Percentiles rank a stretch among this genome's conserved stretches.
These are phyloP conservation scores for Caenorhabditis briggsae DNA, from an alignment of 1,140 invertebrate genomes.

Conservation along the genomic window DNA sequence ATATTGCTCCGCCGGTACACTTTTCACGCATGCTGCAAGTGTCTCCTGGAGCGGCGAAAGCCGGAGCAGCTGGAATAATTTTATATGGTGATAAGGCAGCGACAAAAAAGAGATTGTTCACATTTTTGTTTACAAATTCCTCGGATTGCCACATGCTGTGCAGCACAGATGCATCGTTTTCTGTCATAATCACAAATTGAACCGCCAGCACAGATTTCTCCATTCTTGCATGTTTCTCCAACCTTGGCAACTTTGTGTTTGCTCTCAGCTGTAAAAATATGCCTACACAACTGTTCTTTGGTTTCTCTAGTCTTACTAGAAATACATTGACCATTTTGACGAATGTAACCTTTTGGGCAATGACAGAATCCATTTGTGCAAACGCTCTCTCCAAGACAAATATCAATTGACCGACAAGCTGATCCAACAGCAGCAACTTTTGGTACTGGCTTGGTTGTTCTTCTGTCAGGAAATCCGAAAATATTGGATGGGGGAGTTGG, in stretches of 20 bases:
- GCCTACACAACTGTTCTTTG: not conserved
- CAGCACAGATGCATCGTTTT: constrained; percentile 68
- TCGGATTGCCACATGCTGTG: constrained; percentile 58
- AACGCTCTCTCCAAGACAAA: constrained; percentile 36
- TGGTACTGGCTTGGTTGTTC: constrained; percentile 27
- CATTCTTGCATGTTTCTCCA: constrained; percentile 65
- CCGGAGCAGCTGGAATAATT: constrained; percentile 56
- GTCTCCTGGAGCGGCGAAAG: constrained; percentile 61
- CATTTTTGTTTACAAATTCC: constrained; percentile 66
- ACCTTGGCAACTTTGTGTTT: constrained; percentile 60
- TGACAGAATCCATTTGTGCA: constrained; percentile 40
- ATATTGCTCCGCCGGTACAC: constrained; percentile 60
- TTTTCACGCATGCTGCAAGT: constrained; percentile 52
- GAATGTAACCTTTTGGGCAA: not conserved
- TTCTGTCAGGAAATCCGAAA: constrained; percentile 43
- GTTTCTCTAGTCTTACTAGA: constrained; percentile 2
- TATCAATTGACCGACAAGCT: constrained; percentile 30
- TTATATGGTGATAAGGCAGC: too few species aligned
- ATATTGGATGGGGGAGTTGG: constrained; percentile 33
- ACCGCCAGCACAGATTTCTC: constrained; percentile 68
- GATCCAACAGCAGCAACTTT: constrained; percentile 50
- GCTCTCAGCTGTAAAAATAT: not conserved
- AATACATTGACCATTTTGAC: constrained; percentile 46
- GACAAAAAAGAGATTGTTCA: not conserved
- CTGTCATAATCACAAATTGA: constrained; percentile 69